These are phyloP conservation scores for Drosophila willistoni DNA, from an alignment of 1,140 invertebrate species.

Conservation along the genomic window DNA sequence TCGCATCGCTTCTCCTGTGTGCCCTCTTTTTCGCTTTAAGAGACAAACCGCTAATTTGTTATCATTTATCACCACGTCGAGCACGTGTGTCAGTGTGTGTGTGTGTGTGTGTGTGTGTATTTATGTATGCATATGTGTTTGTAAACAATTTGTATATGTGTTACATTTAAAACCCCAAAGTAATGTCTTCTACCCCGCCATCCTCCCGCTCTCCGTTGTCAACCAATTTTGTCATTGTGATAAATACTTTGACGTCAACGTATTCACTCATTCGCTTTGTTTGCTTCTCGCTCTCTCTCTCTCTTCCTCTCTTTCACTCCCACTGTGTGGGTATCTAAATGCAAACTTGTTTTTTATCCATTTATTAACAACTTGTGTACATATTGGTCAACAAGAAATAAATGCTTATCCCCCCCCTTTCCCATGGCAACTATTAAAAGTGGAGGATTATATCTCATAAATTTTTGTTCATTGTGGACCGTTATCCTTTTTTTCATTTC, in stretches of 20 bases:
- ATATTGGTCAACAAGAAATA: background rate
- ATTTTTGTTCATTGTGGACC: no score
- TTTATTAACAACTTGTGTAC: background rate
- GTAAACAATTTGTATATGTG: constrained; percentile 66
- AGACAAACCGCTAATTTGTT: constrained; percentile 67
- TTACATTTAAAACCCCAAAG: constrained; percentile 61
- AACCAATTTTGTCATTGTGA: constrained; percentile 60
- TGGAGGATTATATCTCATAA: no score
- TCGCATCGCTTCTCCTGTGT: constrained; percentile 23
- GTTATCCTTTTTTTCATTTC: no score
- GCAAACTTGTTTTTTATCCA: background rate
- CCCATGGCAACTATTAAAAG: background rate
- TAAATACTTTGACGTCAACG: constrained; percentile 61
- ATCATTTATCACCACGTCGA: constrained; percentile 60
- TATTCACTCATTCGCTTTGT: constrained; percentile 6
- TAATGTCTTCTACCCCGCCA: constrained; percentile 35
- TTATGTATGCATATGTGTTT: constrained; percentile 33
- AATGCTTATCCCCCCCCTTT: background rate
- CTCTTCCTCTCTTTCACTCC: background rate
- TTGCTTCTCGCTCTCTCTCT: background rate
- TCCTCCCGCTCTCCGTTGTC: background rate
- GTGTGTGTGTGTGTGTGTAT: constrained; percentile 10
- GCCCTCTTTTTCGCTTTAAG: constrained; percentile 51
- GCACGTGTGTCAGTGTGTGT: constrained; percentile 23
- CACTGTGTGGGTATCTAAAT: background rate